Base-by-base conservation (phyloP, 2,888 invertebrate species). In the Cheilosia impressa region DNA sequence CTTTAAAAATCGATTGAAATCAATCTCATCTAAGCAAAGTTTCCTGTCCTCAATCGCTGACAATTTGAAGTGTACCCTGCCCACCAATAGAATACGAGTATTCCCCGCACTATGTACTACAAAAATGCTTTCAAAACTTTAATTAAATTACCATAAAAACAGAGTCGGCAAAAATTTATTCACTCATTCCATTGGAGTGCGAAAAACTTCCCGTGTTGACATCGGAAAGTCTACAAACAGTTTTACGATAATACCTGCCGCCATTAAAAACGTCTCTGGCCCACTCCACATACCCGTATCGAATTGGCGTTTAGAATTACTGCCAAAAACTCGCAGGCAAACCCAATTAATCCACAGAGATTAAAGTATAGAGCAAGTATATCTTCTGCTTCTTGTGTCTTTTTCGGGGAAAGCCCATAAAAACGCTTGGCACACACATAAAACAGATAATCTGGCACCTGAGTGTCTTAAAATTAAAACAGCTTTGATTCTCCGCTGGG, bases 401-500 rank as follows among this genome's bases (percentile, higher is more conserved):
- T 47, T 47, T 19, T 19, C n/a, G 45, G 17, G 27, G 19, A 65
- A 60, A 66, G 60, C 66, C 71, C 78, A 84, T 84, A 84, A 85
- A 85, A 81, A 72, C 76, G 60, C 71, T 81, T 85, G 81, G 81
- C 71, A 76, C 72, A 76, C 76, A 76, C 81, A 81, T 85, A 81
- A 81, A 85, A 72, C 71, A 85, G 85, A 85, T 85, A 85, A 85
- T 85, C 80, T 85, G 76, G 85, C 85, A 85, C 85, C 85, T 85
- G 85, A 85, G 81, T 81, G 81, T 76, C 85, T 85, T 81, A 85
- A 81, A 85, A 85, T 85, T 85, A 85, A 85, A 85, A 85, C 75
- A 80, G 58, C 84, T 69, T 66, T 65, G 76, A 71, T 76, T 65
- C 72, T 65, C 41, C 55, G 34, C 41, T 41, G 69, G 15, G 50